phyloP scores from a whole-genome alignment of 2,797 vertebrate species.

The Peromyscus eremicus region DNA sequence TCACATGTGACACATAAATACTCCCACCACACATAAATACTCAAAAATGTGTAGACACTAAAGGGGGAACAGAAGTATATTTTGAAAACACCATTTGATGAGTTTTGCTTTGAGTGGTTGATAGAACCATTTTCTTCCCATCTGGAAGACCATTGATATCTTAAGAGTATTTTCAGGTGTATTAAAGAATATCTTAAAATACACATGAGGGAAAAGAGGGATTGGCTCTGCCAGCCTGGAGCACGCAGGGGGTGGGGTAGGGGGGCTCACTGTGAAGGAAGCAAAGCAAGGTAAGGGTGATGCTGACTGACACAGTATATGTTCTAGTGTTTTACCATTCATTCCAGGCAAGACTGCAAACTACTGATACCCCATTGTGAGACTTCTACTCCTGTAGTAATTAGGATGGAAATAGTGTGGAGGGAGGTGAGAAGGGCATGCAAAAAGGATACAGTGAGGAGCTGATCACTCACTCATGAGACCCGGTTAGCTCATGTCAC shows the following conservation, averaged over 20 bases:
- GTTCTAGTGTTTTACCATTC: neutral
- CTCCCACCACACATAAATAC: neutral
- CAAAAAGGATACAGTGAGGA: neutral
- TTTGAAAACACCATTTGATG: neutral
- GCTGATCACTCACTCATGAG: neutral
- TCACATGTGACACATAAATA: neutral
- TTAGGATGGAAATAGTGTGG: neutral
- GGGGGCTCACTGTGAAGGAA: conserved; percentile 9
- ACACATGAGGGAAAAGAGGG: neutral
- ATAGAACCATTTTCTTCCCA: neutral
- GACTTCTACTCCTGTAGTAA: neutral
- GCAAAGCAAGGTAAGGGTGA: neutral
- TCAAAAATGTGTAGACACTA: neutral
- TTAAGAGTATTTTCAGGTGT: neutral
- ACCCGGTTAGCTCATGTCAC: neutral
- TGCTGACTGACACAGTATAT: neutral
- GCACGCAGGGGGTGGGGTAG: too few relatives aligned
- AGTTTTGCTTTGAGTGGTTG: neutral
- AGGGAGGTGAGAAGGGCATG: neutral
- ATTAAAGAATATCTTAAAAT: neutral
- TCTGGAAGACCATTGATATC: neutral
- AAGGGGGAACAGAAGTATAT: neutral
- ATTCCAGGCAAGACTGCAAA: neutral
- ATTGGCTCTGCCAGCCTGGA: neutral
- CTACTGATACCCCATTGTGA: neutral